Evolutionary conservation across 1,140 invertebrate species (phyloP), one percentile per base, ranked within the genome.

Genomic region (Lepidotrigona ventralis): DNA sequence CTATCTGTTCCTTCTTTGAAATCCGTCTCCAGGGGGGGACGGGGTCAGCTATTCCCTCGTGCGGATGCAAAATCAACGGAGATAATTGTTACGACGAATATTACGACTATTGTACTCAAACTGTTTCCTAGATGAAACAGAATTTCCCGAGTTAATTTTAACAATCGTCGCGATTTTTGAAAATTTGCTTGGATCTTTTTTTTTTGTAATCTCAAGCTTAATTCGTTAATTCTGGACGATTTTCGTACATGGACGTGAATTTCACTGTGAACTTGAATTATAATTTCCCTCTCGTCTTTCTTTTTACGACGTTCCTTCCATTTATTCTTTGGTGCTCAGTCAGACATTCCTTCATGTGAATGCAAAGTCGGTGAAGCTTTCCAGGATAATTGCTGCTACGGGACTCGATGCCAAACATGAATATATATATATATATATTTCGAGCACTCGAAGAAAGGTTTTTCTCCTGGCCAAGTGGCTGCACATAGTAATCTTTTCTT

Each of bases 301-400:
- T 33, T n/a, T 46, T 17, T 56, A 21, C 17, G 17, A 26, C 54
- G 11, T 64, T 69, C 39, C 39, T 21, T 54, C 68, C 46, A 29
- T 39, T 72, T 51, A n/a, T 84, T 23, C 56, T 53, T 60, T 29
- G 76, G 12, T 58, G n/a, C 39, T 39, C 46, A 15, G 29, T 53
- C 73, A 79, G 75, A 79, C 86, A 90, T 85, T 87, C 83, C 85
- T 84, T 89, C 86, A 89, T 85, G 87, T 86, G 88, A 77, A 90
- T 88, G 85, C 86, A 89, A 90, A 90, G 89, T 89, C 85, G 89
- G 77, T 79, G 81, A 79, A 87, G 87, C 84, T 86, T 86, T 79
- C 79, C 79, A 89, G 88, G 88, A 90, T 90, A 90, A 90, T 90
- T 90, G 90, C 86, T 90, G 88, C 80, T 86, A 74, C 86, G 86